Evolutionary conservation across 2,113 vertebrate genomes (phyloP).

Genomic region (Sceloporus tristichus): DNA sequence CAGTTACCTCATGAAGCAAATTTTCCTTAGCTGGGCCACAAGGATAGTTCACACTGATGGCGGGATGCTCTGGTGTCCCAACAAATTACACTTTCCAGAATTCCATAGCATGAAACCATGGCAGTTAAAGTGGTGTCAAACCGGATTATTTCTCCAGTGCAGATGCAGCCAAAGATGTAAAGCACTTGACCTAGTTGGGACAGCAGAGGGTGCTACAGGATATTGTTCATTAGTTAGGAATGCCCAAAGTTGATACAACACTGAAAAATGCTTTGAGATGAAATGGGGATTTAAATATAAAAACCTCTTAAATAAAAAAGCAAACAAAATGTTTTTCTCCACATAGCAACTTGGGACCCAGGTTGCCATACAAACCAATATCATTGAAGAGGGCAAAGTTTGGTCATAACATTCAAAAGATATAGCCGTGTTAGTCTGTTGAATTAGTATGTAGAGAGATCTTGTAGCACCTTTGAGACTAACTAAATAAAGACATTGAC

Average conservation of each 20-base stretch:
- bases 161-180: no score
- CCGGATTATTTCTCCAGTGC: no score
- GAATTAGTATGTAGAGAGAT: no score
- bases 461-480: no score
- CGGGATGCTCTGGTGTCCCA: background rate
- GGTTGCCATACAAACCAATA: background rate
- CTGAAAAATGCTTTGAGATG: background rate
- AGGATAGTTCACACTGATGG: background rate
- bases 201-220: background rate
- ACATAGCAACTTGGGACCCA: background rate
- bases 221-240: background rate
- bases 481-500: no score
- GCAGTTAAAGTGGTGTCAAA: no score
- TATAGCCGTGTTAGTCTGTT: no score
- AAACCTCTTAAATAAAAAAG: background rate
- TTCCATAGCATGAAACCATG: no score
- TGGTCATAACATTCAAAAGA: no score
- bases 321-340: background rate
- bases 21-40: slow-evolving; percentile 7
- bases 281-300: background rate
- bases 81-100: no score
- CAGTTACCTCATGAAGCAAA: background rate
- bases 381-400: background rate
- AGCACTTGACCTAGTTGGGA: background rate
- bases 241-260: background rate